Evolutionary conservation across 2,888 invertebrate species (phyloP).

Genomic region (Drosophila rubida): DNA sequence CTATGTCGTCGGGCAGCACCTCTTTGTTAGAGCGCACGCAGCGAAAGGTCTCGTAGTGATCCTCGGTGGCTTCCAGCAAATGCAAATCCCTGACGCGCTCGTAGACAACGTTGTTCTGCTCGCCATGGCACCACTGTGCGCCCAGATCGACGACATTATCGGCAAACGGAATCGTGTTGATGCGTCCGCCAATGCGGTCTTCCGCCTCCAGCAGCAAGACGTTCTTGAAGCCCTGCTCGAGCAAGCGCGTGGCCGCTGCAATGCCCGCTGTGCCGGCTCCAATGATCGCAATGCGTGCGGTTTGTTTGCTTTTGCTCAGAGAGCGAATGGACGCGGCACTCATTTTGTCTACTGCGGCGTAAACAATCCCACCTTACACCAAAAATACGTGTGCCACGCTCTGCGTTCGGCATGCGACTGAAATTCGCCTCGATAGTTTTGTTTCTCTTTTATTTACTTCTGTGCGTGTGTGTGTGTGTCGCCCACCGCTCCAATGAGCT

Average conservation of each 20-base stretch:
- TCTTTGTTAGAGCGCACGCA: constrained; percentile 83
- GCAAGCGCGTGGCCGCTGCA: constrained; percentile 83
- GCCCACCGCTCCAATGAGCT: constrained; percentile 21
- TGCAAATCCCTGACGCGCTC: constrained; percentile 85
- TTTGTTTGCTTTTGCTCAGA: constrained; percentile 57
- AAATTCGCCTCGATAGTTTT: constrained; percentile 19
- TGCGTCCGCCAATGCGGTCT: constrained; percentile 88
- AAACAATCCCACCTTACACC: not conserved
- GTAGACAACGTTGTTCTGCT: constrained; percentile 87
- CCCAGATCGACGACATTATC: constrained; percentile 89
- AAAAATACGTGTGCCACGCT: constrained; percentile 20
- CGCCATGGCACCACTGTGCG: constrained; percentile 90
- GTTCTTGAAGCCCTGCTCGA: constrained; percentile 84
- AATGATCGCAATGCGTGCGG: constrained; percentile 81
- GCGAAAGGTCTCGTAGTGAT: constrained; percentile 75
- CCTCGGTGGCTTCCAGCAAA: constrained; percentile 75
- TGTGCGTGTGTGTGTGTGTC: not conserved
- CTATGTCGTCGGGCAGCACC: constrained; percentile 80
- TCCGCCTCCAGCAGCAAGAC: constrained; percentile 88
- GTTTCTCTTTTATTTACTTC: constrained; percentile 4
- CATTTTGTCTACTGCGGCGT: constrained; percentile 28
- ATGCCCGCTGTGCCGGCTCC: constrained; percentile 85
- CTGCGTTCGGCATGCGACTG: constrained; percentile 52
- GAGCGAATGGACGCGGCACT: constrained; percentile 50
- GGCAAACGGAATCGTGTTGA: constrained; percentile 86